Evolutionary conservation across 2,113 vertebrate species (phyloP), one percentile per base, ranked within the genome.

Genomic region (Laticauda colubrina): DNA sequence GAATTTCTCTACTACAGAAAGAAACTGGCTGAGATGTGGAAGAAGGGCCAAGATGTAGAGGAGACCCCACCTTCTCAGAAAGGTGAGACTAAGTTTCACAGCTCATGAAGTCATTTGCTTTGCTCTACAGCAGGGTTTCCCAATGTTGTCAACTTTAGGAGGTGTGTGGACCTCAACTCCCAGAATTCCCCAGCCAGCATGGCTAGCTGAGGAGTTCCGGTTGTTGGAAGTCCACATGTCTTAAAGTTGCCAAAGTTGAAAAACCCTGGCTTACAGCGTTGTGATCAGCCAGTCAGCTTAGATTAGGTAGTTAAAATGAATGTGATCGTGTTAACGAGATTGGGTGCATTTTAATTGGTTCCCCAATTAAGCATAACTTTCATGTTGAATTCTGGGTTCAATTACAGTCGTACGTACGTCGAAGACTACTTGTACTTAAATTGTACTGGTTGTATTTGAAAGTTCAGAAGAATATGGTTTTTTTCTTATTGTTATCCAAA

Each of bases 1-100:
- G 99, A 99, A 89, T 98, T 98, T 98, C 98, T 99, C 88, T 99
- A 99, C 98, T 99, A 98, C 97, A 98, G 98, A 95, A 99, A 98
- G 97, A 98, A 98, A 97, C 97, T 99, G 96, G 99, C 99, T 10
- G 98, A 98, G 93, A 97, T 98, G 92, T 98, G 97, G 95, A 98
- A 97, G 95, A 96, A 98, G 81, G 96, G 96, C 34, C 97, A 97
- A 93, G 97, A 95, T 94, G 89, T 95, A 2, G 97, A 98, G 88
- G 93, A 95, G n/a, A 57, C 95, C 21, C 92, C 95, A 23, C 92
- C 96, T 59, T 92, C 94, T 57, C 96, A 96, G 91, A 98, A 98
- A 98, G 98, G 99, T 99, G 98, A 98, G 97, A 96, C 11, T 29
- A 43, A 1, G 29, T 9, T 34, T 59, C 18, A 48, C 85, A 81